Percentiles rank a stretch among this genome's conserved stretches.
phyloP scores from a whole-genome alignment of 2,113 vertebrate species.

The Lanius ludovicianus region DNA sequence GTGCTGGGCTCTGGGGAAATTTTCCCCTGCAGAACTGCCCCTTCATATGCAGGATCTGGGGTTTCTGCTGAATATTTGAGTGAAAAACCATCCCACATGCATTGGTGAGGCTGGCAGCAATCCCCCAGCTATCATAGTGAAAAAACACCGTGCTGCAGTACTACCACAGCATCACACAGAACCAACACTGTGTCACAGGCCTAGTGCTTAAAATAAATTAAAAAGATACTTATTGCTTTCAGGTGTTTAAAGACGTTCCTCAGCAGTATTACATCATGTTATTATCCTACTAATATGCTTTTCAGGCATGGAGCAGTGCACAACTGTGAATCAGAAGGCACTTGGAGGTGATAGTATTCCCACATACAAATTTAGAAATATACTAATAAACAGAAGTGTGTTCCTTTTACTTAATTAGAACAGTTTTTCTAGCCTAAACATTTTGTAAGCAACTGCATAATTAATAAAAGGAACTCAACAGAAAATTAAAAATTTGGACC shows the following conservation, averaged over 20 bases:
- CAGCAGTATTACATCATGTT: neutral
- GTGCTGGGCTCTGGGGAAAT: neutral
- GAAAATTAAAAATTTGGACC: neutral
- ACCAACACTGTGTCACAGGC: accelerated
- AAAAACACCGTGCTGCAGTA: neutral
- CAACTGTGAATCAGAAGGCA: neutral
- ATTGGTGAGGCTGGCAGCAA: neutral
- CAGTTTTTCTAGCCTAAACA: neutral
- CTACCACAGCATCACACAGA: no score
- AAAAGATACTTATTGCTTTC: neutral
- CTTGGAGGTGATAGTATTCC: neutral
- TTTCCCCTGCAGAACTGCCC: no score
- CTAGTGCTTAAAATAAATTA: neutral
- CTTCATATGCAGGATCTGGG: neutral
- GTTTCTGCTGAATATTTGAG: neutral
- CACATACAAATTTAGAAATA: neutral
- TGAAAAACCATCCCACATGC: neutral
- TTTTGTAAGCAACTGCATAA: neutral
- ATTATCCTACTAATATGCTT: neutral
- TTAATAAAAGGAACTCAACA: neutral
- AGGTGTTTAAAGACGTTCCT: neutral
- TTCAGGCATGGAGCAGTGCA: neutral
- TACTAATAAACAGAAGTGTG: neutral
- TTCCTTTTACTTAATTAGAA: conserved; percentile 23
- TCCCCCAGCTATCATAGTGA: neutral